phyloP scores from a whole-genome alignment of 2,888 invertebrate species.

The Agrilus mali region DNA sequence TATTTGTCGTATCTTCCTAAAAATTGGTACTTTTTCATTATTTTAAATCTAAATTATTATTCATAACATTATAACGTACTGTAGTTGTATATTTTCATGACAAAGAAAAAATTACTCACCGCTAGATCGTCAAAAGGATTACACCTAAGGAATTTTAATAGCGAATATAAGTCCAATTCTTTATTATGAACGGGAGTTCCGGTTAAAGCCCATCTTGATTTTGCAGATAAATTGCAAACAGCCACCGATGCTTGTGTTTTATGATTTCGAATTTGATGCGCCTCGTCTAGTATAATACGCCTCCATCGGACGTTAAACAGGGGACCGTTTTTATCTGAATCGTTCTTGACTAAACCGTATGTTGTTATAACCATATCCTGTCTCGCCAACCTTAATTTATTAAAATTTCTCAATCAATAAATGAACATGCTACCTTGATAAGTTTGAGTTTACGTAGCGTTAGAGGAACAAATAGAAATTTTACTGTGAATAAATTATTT shows the following conservation, averaged over 20 bases:
- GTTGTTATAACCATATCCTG: slow-evolving; percentile 83
- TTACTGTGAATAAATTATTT: not conserved
- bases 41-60: too few relatives aligned
- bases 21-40: too few relatives aligned
- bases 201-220: slow-evolving; percentile 72
- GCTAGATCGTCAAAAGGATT: slow-evolving; percentile 79
- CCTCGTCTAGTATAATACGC: slow-evolving; percentile 85
- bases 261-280: slow-evolving; percentile 81
- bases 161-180: slow-evolving; percentile 67
- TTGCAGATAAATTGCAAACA: slow-evolving; percentile 50
- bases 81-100: too few relatives aligned
- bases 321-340: slow-evolving; percentile 44
- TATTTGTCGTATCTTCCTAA: too few relatives aligned
- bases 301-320: slow-evolving; percentile 67
- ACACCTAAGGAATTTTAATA: slow-evolving; percentile 72
- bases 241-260: slow-evolving; percentile 64
- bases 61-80: too few relatives aligned
- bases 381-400: slow-evolving; percentile 40
- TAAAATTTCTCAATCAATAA: not conserved
- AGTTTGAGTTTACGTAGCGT: too few relatives aligned
- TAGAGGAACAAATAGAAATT: too few relatives aligned
- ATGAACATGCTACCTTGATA: too few relatives aligned
- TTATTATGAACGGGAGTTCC: slow-evolving; percentile 96
- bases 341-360: slow-evolving; percentile 60
- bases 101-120: slow-evolving; percentile 28